These are phyloP conservation scores for Noctuana brunneofusca DNA, from an alignment of 2,888 invertebrate species.

Conservation along the genomic window DNA sequence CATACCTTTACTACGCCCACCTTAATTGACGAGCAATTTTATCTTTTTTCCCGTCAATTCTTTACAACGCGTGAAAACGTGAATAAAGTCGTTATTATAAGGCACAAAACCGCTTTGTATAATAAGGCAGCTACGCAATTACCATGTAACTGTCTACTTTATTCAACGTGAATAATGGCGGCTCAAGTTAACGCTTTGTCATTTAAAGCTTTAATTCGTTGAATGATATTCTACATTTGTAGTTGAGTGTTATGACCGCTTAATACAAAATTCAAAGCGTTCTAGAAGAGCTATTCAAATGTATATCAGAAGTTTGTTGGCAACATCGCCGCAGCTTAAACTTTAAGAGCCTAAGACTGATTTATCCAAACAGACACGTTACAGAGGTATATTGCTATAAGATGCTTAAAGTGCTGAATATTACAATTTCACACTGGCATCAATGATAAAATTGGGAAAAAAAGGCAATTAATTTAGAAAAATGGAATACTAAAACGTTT, in stretches of 20 bases:
- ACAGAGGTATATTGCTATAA: neutral
- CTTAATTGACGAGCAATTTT: constrained; percentile 31
- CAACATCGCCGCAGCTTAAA: constrained; percentile 18
- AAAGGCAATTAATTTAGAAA: too few relatives aligned
- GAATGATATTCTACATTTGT: constrained; percentile 38
- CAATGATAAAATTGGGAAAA: too few relatives aligned
- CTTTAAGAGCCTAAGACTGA: neutral
- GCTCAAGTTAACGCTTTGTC: constrained; percentile 31
- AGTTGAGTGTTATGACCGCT: constrained; percentile 11
- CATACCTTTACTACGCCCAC: constrained; percentile 18
- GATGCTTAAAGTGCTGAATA: neutral
- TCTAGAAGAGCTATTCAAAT: constrained; percentile 8
- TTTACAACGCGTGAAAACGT: constrained; percentile 32
- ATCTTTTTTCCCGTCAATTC: constrained; percentile 33
- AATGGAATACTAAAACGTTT: too few relatives aligned
- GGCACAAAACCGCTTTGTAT: constrained; percentile 32
- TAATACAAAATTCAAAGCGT: neutral
- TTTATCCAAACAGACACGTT: neutral
- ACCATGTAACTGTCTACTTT: constrained; percentile 33
- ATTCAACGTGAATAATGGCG: constrained; percentile 31
- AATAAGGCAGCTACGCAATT: constrained; percentile 32
- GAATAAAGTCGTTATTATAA: constrained; percentile 35
- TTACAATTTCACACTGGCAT: neutral
- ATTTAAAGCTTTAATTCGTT: constrained; percentile 26
- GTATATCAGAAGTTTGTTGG: constrained; percentile 23